A percentile compares a stretch with the other conserved stretches of the same genome.
Evolutionary conservation across 2,888 invertebrate genomes (phyloP).

Genomic region (Oxyscelio sp.): DNA sequence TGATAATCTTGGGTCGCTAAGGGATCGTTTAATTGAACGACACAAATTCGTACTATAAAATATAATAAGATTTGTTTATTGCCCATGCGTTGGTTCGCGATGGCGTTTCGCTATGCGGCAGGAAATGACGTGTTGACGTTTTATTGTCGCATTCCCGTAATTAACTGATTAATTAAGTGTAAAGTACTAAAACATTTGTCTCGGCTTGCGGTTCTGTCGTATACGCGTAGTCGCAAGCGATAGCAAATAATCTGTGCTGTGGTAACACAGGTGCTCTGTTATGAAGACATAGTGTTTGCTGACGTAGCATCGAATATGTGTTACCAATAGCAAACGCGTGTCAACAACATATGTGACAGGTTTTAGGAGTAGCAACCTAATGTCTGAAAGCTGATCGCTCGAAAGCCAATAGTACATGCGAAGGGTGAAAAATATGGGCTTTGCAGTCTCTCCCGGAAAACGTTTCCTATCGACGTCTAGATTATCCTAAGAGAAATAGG

Average conservation of each 20-base stretch:
- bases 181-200: neutral
- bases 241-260: constrained; percentile 36
- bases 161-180: constrained; percentile 13
- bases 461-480: constrained; percentile 32
- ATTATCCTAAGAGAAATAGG: constrained; percentile 33
- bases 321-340: constrained; percentile 24
- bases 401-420: constrained; percentile 35
- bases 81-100: too few relatives aligned
- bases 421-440: constrained; percentile 33
- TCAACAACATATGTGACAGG: constrained; percentile 39
- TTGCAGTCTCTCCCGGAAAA: neutral
- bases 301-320: constrained; percentile 47
- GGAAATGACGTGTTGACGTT: too few relatives aligned
- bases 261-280: constrained; percentile 28
- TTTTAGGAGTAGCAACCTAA: constrained; percentile 24
- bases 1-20: too few relatives aligned
- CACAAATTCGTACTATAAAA: too few relatives aligned
- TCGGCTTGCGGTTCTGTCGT: neutral
- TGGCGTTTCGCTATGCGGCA: too few relatives aligned
- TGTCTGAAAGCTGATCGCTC: constrained; percentile 21
- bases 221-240: neutral
- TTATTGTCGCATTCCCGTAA: too few relatives aligned
- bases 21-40: too few relatives aligned
- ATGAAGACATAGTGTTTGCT: constrained; percentile 37
- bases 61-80: too few relatives aligned